Evolutionary conservation across 1,140 invertebrate species (phyloP).

Genomic region (Elysia chlorotica): DNA sequence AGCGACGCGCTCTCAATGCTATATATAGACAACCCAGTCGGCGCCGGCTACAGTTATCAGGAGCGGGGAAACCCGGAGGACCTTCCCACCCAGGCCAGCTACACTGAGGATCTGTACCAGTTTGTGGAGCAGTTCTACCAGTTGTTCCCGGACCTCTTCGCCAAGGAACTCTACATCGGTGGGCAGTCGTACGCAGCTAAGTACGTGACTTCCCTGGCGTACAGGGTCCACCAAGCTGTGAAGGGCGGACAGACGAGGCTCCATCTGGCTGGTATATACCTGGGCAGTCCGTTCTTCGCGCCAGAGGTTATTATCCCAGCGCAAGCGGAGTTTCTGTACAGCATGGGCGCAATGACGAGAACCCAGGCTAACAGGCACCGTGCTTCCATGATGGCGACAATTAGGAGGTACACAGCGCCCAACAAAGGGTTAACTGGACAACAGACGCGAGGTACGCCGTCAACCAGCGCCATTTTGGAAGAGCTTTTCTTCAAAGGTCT

Average conservation of each 20-base stretch:
- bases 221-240: conserved; percentile 73
- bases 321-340: background rate
- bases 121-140: conserved; percentile 61
- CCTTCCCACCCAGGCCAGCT: conserved; percentile 59
- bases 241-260: conserved; percentile 38
- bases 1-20: conserved; percentile 75
- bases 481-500: background rate
- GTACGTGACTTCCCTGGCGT: conserved; percentile 78
- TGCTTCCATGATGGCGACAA: background rate
- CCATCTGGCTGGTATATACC: conserved; percentile 9
- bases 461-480: background rate
- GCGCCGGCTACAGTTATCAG: conserved; percentile 57
- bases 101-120: conserved; percentile 45
- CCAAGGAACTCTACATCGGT: conserved; percentile 60
- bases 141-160: conserved; percentile 53
- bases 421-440: background rate
- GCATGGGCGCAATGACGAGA: background rate
- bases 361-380: background rate
- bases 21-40: conserved; percentile 87
- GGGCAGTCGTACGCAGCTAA: conserved; percentile 64
- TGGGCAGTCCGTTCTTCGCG: conserved; percentile 12
- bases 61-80: conserved; percentile 49
- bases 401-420: too few species aligned
- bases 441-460: background rate
- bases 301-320: background rate